Conservation (phyloP, 2,113 vertebrate species). For the Numenius arquata region DNA sequence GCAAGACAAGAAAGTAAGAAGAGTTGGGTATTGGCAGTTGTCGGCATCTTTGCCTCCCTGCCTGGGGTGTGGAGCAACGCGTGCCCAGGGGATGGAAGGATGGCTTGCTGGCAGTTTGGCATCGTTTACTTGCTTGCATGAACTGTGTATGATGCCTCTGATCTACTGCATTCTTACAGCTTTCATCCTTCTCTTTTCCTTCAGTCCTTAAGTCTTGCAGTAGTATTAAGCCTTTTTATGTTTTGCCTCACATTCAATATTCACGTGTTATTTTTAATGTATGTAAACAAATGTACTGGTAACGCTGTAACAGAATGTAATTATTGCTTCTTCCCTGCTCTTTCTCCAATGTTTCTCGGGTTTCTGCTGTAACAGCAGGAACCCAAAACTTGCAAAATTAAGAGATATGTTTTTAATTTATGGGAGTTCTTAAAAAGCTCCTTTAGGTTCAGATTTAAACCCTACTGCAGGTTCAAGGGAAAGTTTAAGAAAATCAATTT, state of each 20-base stretch:
- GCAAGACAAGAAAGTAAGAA: not conserved
- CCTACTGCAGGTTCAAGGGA: constrained; percentile 29
- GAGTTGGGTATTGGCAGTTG: too few species aligned
- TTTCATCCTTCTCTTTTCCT: not conserved
- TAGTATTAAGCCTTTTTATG: not conserved
- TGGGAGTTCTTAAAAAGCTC: constrained; percentile 25
- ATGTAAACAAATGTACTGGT: not conserved
- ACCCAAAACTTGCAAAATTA: not conserved
- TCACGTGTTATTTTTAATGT: not conserved
- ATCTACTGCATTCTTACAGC: not conserved
- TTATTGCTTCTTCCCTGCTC: not conserved
- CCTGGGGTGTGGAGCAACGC: not conserved
- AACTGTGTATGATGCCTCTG: too few species aligned
- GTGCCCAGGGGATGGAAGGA: not conserved
- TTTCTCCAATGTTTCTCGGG: not conserved
- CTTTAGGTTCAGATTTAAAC: constrained; percentile 38
- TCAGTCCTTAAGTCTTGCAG: not conserved
- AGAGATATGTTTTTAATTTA: constrained; percentile 34
- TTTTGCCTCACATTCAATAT: not conserved
- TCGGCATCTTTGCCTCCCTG: not conserved
- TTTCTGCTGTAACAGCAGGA: constrained; percentile 13
- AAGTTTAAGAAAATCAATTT: constrained; percentile 77
- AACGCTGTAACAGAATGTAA: not conserved
- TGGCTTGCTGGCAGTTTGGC: not conserved
- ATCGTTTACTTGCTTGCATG: not conserved